Evolutionary conservation across 2,888 invertebrate species (phyloP), one percentile per base, ranked within the genome.

Genomic region (Drosophila merina): DNA sequence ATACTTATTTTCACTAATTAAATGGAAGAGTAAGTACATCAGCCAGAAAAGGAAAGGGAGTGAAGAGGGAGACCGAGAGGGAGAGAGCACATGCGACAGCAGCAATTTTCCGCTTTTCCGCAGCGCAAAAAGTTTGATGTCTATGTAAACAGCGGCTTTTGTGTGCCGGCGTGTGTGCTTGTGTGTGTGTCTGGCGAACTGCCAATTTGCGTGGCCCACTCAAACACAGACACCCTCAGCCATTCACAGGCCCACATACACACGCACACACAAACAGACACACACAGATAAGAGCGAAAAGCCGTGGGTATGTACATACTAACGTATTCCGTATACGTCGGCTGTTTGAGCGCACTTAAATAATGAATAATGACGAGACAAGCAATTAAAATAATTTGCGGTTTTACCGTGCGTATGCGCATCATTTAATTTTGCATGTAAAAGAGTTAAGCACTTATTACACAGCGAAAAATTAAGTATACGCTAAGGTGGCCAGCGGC

Each of bases 331-430:
- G 74, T 66, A 56, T 70, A 57, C 57, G 63, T 71, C 74, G 76
- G 60, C 78, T 87, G 76, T 80, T 82, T 84, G 83, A 79, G 77
- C 79, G 76, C 80, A 86, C 81, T 88, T 88, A 88, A 90, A 88
- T 89, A 88, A 88, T 90, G 89, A 89, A 89, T 88, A 89, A 90
- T 90, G 89, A 90, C 88, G 84, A 90, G 90, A 90, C 89, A 88
- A 89, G 89, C 89, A 89, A 89, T 89, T 89, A 90, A 89, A 90
- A 89, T 90, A 89, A 89, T 89, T 90, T 89, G 89, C 88, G 90
- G 89, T 89, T 88, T 73, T 85, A 85, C 87, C 76, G 79, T 88
- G 90, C 89, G 89, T 89, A 89, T 90, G 90, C 89, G 89, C 88
- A 89, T 89, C 89, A 89, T 89, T 89, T 86, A 90, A 88, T 89